These are phyloP conservation scores for Hydrozoanthus tunicans DNA, from an alignment of 64 coral and sea anemone species.

Conservation along the genomic window DNA sequence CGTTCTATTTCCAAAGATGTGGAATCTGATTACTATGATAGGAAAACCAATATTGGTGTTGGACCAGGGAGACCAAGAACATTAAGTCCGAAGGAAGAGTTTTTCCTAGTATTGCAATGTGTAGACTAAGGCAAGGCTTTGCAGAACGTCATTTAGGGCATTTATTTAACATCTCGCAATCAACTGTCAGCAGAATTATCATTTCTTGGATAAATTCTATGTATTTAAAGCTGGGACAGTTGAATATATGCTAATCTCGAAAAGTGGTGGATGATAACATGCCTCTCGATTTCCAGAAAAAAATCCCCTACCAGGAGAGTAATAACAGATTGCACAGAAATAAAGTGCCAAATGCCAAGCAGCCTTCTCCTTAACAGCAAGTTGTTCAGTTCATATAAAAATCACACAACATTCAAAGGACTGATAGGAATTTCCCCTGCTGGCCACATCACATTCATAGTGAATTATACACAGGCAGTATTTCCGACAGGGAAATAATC, in stretches of 20 bases:
- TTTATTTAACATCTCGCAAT: not conserved
- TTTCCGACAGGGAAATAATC: slow-evolving; percentile 1
- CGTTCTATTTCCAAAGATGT: not conserved
- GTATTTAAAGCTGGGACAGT: not conserved
- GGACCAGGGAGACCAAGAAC: slow-evolving; percentile 1
- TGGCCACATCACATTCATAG: slow-evolving; percentile 18
- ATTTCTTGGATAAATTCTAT: not conserved
- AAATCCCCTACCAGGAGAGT: not conserved
- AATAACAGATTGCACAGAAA: slow-evolving; percentile 22
- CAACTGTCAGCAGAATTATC: slow-evolving; percentile 7
- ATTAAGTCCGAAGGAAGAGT: slow-evolving; percentile 2
- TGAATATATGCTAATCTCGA: not conserved
- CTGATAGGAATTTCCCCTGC: slow-evolving; percentile 10
- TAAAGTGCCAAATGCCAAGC: slow-evolving; percentile 17
- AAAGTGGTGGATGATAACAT: not conserved
- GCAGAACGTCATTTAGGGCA: not conserved
- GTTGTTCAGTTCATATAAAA: slow-evolving; percentile 1
- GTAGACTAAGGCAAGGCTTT: slow-evolving; percentile 10
- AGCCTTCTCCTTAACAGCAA: not conserved
- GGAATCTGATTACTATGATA: not conserved
- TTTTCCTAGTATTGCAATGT: slow-evolving; percentile 5
- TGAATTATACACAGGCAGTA: slow-evolving; percentile 13
- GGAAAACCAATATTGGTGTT: not conserved
- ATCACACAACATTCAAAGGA: slow-evolving; percentile 2
- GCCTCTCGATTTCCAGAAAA: not conserved